Percentiles rank a stretch among this genome's conserved stretches.
phyloP scores from a whole-genome alignment of 2,888 invertebrate genomes.

The Thecophora atra region DNA sequence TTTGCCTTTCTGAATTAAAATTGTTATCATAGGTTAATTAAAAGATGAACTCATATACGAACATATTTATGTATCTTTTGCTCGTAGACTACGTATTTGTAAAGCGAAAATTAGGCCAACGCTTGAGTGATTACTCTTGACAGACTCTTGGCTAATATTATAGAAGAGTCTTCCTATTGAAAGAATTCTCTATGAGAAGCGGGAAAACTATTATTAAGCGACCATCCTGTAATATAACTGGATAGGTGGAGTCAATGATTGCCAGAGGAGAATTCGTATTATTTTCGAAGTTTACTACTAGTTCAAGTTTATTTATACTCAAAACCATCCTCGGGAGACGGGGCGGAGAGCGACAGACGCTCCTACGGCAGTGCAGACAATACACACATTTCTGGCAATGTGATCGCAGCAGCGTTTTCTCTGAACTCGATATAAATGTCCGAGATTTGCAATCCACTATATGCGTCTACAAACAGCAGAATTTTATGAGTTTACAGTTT shows the following conservation, averaged over 20 bases:
- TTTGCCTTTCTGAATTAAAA: too few species aligned
- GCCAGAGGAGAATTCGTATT: not conserved
- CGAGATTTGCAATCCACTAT: slow-evolving; percentile 45
- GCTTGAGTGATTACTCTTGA: too few species aligned
- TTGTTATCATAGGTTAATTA: too few species aligned
- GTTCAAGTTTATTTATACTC: slow-evolving; percentile 34
- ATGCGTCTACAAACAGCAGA: slow-evolving; percentile 31
- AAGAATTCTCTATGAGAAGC: too few species aligned
- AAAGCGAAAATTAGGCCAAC: too few species aligned
- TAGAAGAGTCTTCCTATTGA: too few species aligned
- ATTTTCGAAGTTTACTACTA: slow-evolving; percentile 21
- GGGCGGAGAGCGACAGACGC: not conserved
- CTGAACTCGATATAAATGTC: slow-evolving; percentile 17
- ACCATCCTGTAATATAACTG: not conserved
- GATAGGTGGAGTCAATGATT: not conserved
- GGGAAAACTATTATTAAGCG: not conserved
- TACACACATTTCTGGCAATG: slow-evolving; percentile 29
- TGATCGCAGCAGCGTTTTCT: slow-evolving; percentile 9
- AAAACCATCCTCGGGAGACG: not conserved
- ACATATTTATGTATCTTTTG: too few species aligned
- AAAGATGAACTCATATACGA: too few species aligned
- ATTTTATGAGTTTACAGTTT: slow-evolving; percentile 55
- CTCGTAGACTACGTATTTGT: too few species aligned
- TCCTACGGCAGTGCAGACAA: slow-evolving; percentile 32
- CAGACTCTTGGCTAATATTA: too few species aligned